These are phyloP conservation scores for Neostethus bicornis DNA, from an alignment of 2,797 vertebrate genomes.

Conservation along the genomic window DNA sequence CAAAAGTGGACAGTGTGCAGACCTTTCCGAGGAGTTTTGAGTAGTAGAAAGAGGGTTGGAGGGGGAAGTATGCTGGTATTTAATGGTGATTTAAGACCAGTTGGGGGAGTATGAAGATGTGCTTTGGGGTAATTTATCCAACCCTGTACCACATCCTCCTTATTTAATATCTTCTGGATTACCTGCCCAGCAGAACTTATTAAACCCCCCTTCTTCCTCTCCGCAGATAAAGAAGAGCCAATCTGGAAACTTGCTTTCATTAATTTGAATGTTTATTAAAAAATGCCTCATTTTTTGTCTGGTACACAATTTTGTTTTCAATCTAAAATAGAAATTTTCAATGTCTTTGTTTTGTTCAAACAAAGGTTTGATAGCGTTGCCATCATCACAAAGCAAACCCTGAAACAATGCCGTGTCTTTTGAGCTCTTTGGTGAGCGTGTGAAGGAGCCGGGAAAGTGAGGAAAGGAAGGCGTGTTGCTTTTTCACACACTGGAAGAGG, in stretches of 20 bases:
- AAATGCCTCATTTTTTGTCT: neutral
- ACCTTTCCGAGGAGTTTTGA: too few relatives aligned
- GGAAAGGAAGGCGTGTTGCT: conserved; percentile 41
- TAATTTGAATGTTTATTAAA: neutral
- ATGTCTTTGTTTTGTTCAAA: neutral
- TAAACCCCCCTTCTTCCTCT: neutral
- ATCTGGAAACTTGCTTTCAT: too few relatives aligned
- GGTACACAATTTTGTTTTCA: neutral
- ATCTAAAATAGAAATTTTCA: neutral
- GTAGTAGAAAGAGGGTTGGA: too few relatives aligned
- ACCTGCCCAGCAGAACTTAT: conserved; percentile 7
- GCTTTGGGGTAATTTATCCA: conserved; percentile 20
- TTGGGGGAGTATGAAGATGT: conserved; percentile 12
- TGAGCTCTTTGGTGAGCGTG: conserved; percentile 53
- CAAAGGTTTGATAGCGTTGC: conserved; percentile 41
- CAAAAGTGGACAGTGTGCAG: too few relatives aligned
- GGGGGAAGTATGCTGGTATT: too few relatives aligned
- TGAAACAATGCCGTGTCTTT: conserved; percentile 60
- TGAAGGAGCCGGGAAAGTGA: conserved; percentile 58
- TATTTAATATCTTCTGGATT: conserved; percentile 32
- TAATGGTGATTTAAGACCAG: conserved; percentile 31
- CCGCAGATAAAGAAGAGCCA: too few relatives aligned
- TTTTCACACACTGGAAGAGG: conserved; percentile 55
- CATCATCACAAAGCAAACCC: conserved; percentile 41
- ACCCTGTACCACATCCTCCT: conserved; percentile 20